A percentile compares a stretch with the other conserved stretches of the same genome.
These are phyloP conservation scores for Coelopa frigida DNA, from an alignment of 1,140 invertebrate species.

Conservation along the genomic window DNA sequence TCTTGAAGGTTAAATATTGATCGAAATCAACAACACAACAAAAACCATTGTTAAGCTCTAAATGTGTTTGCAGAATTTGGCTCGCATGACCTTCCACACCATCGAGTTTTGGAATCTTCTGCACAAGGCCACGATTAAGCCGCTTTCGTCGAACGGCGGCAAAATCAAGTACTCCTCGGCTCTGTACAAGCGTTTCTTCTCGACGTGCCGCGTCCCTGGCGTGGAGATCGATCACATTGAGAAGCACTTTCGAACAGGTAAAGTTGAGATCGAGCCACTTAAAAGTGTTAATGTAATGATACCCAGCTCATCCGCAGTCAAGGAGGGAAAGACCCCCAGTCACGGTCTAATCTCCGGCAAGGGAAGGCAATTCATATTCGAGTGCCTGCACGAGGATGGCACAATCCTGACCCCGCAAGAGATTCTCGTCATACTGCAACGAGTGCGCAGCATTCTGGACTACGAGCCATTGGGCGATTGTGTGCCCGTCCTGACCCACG, in stretches of 20 bases:
- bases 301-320: constrained; percentile 17
- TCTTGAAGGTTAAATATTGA: constrained; percentile 12
- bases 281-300: neutral
- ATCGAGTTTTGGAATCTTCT: constrained; percentile 42
- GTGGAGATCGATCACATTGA: constrained; percentile 50
- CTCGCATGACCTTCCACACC: constrained; percentile 32
- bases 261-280: constrained; percentile 15
- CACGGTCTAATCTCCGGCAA: constrained; percentile 50
- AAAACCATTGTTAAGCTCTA: neutral
- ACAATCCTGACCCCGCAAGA: constrained; percentile 36
- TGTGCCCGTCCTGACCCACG: constrained; percentile 58
- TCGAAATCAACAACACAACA: too few species aligned
- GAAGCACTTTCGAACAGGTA: constrained; percentile 37
- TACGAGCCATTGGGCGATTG: constrained; percentile 46
- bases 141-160: constrained; percentile 53
- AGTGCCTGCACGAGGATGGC: constrained; percentile 39
- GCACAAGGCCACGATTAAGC: constrained; percentile 49
- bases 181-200: constrained; percentile 61
- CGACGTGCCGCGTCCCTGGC: constrained; percentile 61
- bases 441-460: constrained; percentile 46
- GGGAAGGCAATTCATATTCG: constrained; percentile 48
- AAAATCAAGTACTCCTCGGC: constrained; percentile 41
- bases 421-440: constrained; percentile 50
- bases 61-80: constrained; percentile 21
- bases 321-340: constrained; percentile 30